These are phyloP conservation scores for Plestiodon gilberti DNA, from an alignment of 2,113 vertebrate genomes.

Conservation along the genomic window DNA sequence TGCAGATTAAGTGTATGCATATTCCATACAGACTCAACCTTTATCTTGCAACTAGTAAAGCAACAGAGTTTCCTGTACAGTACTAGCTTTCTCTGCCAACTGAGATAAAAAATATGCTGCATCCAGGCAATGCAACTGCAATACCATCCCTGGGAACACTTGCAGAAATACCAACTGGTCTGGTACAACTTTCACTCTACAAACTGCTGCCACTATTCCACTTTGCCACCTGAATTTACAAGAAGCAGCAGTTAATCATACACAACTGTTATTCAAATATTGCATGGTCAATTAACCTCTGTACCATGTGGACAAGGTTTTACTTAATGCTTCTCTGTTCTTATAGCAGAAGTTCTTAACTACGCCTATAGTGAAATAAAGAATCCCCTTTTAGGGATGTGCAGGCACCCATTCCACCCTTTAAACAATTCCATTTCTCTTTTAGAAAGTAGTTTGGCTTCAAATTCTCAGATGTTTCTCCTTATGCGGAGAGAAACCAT, in stretches of 20 bases:
- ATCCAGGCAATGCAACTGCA: neutral
- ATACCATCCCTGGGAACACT: neutral
- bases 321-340: neutral
- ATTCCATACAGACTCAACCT: neutral
- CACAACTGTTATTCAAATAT: neutral
- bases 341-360: neutral
- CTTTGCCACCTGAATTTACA: neutral
- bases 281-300: neutral
- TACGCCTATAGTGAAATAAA: too few species aligned
- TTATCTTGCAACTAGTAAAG: neutral
- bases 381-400: too few species aligned
- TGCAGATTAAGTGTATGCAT: neutral
- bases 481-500: too few species aligned
- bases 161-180: neutral
- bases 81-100: neutral
- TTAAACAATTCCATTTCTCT: too few species aligned
- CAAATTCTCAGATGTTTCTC: too few species aligned
- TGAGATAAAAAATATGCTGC: neutral
- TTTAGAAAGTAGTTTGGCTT: too few species aligned
- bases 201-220: neutral
- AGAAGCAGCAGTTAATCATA: neutral
- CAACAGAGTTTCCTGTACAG: neutral
- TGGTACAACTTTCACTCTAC: slow-evolving; percentile 30
- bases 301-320: neutral
- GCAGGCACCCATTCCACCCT: too few species aligned